A percentile compares a stretch with the other conserved stretches of the same genome.
These are phyloP conservation scores for Charina bottae DNA, from an alignment of 2,113 vertebrate genomes.

Conservation along the genomic window DNA sequence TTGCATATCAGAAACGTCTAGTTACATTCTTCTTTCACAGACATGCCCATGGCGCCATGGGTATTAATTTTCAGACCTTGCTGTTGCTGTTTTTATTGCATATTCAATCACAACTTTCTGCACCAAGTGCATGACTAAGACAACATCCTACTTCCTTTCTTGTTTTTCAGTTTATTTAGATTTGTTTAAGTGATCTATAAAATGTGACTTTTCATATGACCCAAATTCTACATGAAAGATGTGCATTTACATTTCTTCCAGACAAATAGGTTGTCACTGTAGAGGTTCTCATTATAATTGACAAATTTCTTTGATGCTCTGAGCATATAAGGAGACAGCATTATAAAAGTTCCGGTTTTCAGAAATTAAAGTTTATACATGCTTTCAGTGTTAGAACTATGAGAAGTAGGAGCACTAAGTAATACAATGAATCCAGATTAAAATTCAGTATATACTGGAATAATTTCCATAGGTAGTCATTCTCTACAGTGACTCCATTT, in stretches of 20 bases:
- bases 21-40: constrained; percentile 67
- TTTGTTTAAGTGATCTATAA: constrained; percentile 2
- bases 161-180: constrained; percentile 49
- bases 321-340: constrained; percentile 35
- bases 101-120: constrained; percentile 56
- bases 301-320: neutral
- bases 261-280: constrained; percentile 20
- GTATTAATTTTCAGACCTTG: constrained; percentile 76
- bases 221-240: neutral
- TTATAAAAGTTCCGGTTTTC: constrained; percentile 32
- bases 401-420: constrained; percentile 31
- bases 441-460: neutral
- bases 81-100: constrained; percentile 70
- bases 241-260: constrained; percentile 30
- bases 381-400: constrained; percentile 22
- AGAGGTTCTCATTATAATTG: constrained; percentile 32
- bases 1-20: constrained; percentile 64
- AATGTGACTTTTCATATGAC: constrained; percentile 31
- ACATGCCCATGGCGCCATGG: constrained; percentile 66
- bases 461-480: neutral
- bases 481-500: neutral
- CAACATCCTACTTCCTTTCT: constrained; percentile 60
- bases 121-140: constrained; percentile 63
- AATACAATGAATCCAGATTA: constrained; percentile 4
- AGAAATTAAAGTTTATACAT: constrained; percentile 50